Conservation (phyloP, 2,888 invertebrate genomes). For the Ctenicera cuprea region DNA sequence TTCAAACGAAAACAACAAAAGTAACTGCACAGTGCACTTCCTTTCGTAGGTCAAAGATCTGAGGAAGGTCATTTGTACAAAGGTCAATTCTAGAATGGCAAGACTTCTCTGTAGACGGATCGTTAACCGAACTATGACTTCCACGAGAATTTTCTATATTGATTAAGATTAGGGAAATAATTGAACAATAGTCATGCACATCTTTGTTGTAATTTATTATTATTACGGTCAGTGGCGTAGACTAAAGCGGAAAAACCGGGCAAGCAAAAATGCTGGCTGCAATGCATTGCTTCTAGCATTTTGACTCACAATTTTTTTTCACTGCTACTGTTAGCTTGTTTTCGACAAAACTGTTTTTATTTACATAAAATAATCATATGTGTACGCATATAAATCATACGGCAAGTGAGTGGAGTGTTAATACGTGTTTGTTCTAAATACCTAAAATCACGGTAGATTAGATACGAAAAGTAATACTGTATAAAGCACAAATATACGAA, state of each 20-base stretch:
- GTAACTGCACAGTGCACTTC: constrained; percentile 45
- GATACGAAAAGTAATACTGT: not conserved
- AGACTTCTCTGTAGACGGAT: not conserved
- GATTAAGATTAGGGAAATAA: no score
- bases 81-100: constrained; percentile 30
- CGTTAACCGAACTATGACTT: constrained; percentile 14
- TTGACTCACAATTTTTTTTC: no score
- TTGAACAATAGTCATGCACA: no score
- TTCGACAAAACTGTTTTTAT: no score
- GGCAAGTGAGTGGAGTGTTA: not conserved
- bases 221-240: constrained; percentile 2
- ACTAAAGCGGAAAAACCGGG: no score
- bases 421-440: not conserved
- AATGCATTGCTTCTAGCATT: no score
- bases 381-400: not conserved
- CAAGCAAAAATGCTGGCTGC: no score
- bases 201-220: no score
- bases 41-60: constrained; percentile 44
- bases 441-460: not conserved
- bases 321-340: no score
- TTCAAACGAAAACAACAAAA: constrained; percentile 12
- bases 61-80: constrained; percentile 26
- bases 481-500: no score
- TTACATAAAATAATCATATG: no score
- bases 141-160: no score